These are phyloP conservation scores for Formica selysi DNA, from an alignment of 1,140 invertebrate genomes.

Conservation along the genomic window DNA sequence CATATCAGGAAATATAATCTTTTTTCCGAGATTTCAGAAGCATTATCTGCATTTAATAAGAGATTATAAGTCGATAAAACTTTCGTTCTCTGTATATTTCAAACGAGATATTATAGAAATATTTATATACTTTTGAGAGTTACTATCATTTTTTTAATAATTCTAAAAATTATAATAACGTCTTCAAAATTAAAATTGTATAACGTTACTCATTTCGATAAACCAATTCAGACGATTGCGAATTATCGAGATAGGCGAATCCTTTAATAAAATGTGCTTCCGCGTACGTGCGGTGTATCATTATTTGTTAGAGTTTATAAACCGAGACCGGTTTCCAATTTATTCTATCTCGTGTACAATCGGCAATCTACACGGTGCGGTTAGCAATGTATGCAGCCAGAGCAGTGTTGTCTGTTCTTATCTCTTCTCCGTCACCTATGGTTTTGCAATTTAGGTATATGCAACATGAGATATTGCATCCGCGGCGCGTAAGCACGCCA, in stretches of 20 bases:
- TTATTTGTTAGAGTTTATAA: constrained; percentile 49
- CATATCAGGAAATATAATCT: background rate
- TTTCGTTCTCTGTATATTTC: background rate
- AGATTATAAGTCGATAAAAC: background rate
- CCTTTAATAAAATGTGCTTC: constrained; percentile 23
- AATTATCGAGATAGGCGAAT: background rate
- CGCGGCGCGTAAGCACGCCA: background rate
- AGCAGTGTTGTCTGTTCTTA: constrained; percentile 30
- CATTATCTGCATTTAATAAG: background rate
- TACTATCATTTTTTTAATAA: background rate
- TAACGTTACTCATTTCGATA: background rate
- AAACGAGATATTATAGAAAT: background rate
- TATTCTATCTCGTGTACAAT: constrained; percentile 26
- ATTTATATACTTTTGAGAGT: too few species aligned
- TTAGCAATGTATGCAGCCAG: constrained; percentile 4
- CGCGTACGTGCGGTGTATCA: constrained; percentile 19
- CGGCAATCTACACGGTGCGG: constrained; percentile 21
- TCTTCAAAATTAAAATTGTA: background rate
- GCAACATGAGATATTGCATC: constrained; percentile 44
- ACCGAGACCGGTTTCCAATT: constrained; percentile 50
- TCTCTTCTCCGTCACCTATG: constrained; percentile 45
- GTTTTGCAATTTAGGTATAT: constrained; percentile 49
- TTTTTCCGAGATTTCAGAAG: background rate
- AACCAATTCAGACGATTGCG: constrained; percentile 24
- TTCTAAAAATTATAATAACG: background rate